A percentile compares a stretch with the other conserved stretches of the same genome.
phyloP scores from a whole-genome alignment of 1,140 invertebrate genomes.

The Sarcophaga peregrina region DNA sequence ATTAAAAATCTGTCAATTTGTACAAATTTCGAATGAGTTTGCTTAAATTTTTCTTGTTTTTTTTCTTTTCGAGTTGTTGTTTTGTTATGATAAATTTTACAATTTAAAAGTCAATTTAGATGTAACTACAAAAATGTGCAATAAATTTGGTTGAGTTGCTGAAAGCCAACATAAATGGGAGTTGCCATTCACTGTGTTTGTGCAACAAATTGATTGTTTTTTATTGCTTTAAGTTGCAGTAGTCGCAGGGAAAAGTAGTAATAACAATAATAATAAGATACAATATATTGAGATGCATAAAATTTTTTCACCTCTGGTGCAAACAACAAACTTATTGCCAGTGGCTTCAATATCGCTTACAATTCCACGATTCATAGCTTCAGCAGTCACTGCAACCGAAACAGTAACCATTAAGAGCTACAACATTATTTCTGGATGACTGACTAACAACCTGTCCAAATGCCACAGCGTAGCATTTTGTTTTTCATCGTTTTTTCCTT shows the following conservation, averaged over 20 bases:
- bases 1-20: slow-evolving; percentile 42
- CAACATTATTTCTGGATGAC: slow-evolving; percentile 15
- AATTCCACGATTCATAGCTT: not conserved
- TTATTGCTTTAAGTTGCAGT: slow-evolving; percentile 8
- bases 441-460: slow-evolving; percentile 1
- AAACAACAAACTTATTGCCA: slow-evolving; percentile 46
- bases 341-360: slow-evolving; percentile 1
- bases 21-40: slow-evolving; percentile 34
- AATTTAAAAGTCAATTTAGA: slow-evolving; percentile 50
- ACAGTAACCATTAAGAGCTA: not conserved
- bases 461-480: too few relatives aligned
- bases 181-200: slow-evolving; percentile 28
- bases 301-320: slow-evolving; percentile 41
- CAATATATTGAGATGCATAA: not conserved
- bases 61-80: not conserved
- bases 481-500: not conserved
- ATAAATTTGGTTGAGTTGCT: slow-evolving; percentile 45
- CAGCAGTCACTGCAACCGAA: not conserved
- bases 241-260: not conserved
- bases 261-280: not conserved
- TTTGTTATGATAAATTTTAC: slow-evolving; percentile 49
- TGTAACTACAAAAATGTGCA: slow-evolving; percentile 48
- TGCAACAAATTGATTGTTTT: slow-evolving; percentile 48
- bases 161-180: slow-evolving; percentile 46
- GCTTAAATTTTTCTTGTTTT: not conserved